phyloP scores from a whole-genome alignment of 2,888 invertebrate species.

The Exocentrus adspersus region DNA sequence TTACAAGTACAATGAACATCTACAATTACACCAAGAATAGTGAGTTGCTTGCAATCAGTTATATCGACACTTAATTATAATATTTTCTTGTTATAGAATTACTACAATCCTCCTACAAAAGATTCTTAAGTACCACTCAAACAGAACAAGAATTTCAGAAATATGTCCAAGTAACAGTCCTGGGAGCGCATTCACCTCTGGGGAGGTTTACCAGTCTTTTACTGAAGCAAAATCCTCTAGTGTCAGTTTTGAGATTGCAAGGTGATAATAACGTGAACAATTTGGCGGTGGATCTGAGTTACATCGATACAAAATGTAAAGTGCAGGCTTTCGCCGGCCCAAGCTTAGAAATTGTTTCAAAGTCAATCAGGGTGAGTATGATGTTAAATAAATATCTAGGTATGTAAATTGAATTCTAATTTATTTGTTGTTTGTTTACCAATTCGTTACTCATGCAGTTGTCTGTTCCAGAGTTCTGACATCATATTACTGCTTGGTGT shows the following conservation, averaged over 20 bases:
- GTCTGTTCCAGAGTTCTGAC: slow-evolving; percentile 57
- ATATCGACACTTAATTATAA: neutral
- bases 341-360: too few relatives aligned
- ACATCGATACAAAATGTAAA: slow-evolving; percentile 57
- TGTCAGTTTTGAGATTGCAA: slow-evolving; percentile 56
- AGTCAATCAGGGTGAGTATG: slow-evolving; percentile 54
- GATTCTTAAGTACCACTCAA: slow-evolving; percentile 5
- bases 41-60: slow-evolving; percentile 24
- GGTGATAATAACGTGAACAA: slow-evolving; percentile 52
- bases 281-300: slow-evolving; percentile 55
- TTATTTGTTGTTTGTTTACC: too few relatives aligned
- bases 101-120: slow-evolving; percentile 12
- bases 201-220: slow-evolving; percentile 66
- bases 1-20: slow-evolving; percentile 38
- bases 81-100: slow-evolving; percentile 19
- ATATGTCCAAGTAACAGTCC: slow-evolving; percentile 57
- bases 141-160: slow-evolving; percentile 33
- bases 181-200: slow-evolving; percentile 67
- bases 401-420: too few relatives aligned
- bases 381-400: slow-evolving; percentile 9
- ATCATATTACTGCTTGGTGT: slow-evolving; percentile 54
- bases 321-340: slow-evolving; percentile 47
- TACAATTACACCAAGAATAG: slow-evolving; percentile 31
- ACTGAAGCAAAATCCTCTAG: slow-evolving; percentile 67
- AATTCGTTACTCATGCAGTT: too few relatives aligned